Conservation (phyloP, 2,888 invertebrate genomes). For the Phalangium opilio region DNA sequence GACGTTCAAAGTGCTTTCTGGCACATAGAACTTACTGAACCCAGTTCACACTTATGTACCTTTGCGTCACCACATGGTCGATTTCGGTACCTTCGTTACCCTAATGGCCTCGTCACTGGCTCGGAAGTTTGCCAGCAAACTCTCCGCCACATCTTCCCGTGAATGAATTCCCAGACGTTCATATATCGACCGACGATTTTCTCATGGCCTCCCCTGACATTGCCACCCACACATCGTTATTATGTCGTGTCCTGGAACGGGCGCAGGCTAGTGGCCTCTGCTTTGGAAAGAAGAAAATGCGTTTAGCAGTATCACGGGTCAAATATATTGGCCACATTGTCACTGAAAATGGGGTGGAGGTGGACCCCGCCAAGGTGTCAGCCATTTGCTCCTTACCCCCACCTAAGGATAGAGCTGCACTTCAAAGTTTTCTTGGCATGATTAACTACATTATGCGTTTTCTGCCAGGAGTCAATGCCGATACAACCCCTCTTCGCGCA, state of each 20-base stretch:
- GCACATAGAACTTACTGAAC: too few relatives aligned
- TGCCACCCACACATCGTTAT: neutral
- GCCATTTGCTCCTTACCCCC: too few relatives aligned
- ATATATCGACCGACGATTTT: conserved; percentile 1
- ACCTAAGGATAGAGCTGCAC: too few relatives aligned
- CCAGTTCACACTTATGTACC: conserved; percentile 25
- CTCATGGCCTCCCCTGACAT: neutral
- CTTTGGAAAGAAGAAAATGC: conserved; percentile 2
- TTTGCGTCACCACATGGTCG: conserved; percentile 28
- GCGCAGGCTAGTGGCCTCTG: neutral
- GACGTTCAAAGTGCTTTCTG: too few relatives aligned
- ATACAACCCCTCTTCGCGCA: too few relatives aligned
- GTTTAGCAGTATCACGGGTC: conserved; percentile 1
- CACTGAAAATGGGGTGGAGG: too few relatives aligned
- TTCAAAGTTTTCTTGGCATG: too few relatives aligned
- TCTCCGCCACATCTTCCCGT: neutral
- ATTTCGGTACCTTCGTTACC: too few relatives aligned
- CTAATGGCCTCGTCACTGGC: conserved; percentile 26
- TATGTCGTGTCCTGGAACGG: conserved; percentile 1
- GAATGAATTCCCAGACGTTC: conserved; percentile 1
- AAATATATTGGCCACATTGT: too few relatives aligned
- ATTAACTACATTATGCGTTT: too few relatives aligned
- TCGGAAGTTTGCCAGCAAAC: conserved; percentile 26
- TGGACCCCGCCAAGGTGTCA: too few relatives aligned
- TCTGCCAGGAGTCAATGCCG: too few relatives aligned